These are phyloP conservation scores for Sardinella longiceps DNA, from an alignment of 2,797 vertebrate species.

Conservation along the genomic window DNA sequence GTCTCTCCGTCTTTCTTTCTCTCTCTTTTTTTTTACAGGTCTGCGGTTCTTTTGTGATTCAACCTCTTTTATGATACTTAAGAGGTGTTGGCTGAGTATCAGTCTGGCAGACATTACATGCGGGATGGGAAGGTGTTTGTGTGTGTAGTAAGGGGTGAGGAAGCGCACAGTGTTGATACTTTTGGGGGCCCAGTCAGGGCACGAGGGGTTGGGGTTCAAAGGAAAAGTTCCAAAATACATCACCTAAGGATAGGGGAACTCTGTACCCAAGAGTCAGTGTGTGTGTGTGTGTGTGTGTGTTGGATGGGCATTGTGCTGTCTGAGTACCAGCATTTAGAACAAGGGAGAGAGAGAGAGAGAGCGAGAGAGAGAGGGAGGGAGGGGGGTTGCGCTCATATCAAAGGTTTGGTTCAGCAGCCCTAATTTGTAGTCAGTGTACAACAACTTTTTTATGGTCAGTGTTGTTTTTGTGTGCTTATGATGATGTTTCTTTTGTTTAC, in stretches of 20 bases:
- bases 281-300: no score
- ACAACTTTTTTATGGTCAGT: neutral
- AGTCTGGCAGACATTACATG: constrained; percentile 31
- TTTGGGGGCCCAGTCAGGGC: constrained; percentile 26
- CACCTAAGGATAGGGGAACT: constrained; percentile 28
- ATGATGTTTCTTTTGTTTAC: no score
- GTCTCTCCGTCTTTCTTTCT: constrained; percentile 42
- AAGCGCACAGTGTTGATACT: constrained; percentile 33
- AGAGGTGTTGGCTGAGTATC: constrained; percentile 56
- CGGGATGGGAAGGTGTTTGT: neutral
- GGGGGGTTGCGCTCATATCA: neutral
- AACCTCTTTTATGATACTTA: constrained; percentile 58
- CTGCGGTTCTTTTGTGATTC: constrained; percentile 56
- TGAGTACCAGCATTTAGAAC: constrained; percentile 43
- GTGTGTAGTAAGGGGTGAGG: neutral
- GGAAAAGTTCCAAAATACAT: constrained; percentile 30
- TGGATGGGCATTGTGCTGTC: constrained; percentile 14
- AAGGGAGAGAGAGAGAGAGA: neutral
- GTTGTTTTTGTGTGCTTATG: no score
- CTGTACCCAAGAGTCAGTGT: neutral
- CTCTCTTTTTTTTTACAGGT: constrained; percentile 29
- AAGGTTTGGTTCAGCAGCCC: neutral
- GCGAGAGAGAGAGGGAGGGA: neutral
- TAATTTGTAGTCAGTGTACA: neutral
- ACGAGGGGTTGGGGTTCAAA: neutral